These are phyloP conservation scores for Buphagus erythrorhynchus DNA, from an alignment of 2,797 vertebrate species.

Conservation along the genomic window DNA sequence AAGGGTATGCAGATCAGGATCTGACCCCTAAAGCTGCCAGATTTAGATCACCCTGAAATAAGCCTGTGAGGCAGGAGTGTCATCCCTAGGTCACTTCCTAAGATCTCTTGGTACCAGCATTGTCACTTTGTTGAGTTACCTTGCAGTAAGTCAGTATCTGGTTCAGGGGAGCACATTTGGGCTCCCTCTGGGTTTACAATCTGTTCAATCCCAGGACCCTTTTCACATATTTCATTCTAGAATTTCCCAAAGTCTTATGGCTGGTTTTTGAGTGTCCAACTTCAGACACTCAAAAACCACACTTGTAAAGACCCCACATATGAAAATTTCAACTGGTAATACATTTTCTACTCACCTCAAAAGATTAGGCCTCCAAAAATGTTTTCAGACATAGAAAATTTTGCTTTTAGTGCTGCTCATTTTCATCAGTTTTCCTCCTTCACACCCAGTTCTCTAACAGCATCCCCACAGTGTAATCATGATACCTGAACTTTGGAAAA, in stretches of 20 bases:
- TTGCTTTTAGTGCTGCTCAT: neutral
- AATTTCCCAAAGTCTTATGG: neutral
- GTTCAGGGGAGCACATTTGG: rapidly evolving
- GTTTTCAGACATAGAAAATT: neutral
- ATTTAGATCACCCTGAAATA: neutral
- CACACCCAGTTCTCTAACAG: neutral
- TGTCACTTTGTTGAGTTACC: neutral
- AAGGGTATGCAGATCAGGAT: neutral
- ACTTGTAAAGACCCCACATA: neutral
- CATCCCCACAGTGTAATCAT: neutral
- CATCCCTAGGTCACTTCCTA: neutral
- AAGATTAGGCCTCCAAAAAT: neutral
- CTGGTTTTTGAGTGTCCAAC: neutral
- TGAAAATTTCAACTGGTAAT: neutral
- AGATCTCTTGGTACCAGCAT: neutral
- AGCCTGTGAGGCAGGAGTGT: neutral
- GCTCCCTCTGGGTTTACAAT: neutral
- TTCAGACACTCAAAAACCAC: neutral
- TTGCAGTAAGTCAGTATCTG: neutral
- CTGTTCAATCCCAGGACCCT: neutral
- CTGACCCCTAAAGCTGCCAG: neutral
- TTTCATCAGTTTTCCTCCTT: neutral
- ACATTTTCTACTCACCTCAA: neutral
- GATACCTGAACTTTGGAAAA: neutral
- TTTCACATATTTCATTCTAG: neutral